phyloP scores from a whole-genome alignment of 1,140 invertebrate genomes.

The Conopomorpha cramerella region DNA sequence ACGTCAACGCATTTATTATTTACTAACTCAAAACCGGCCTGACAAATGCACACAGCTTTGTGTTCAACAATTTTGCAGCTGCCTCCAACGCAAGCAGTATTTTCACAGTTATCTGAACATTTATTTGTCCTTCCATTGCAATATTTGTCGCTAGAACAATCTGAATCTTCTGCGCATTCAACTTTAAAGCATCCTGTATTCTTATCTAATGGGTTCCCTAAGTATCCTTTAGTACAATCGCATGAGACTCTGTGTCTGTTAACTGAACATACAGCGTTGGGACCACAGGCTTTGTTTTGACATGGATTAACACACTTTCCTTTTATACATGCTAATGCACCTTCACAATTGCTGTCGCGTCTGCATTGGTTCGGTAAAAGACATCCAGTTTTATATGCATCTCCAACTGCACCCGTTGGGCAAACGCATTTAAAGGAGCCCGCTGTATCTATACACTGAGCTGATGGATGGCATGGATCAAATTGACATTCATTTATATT shows the following conservation, averaged over 20 bases:
- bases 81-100: constrained; percentile 74
- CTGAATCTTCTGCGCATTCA: constrained; percentile 76
- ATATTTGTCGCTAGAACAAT: constrained; percentile 75
- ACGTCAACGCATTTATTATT: constrained; percentile 78
- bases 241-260: constrained; percentile 72
- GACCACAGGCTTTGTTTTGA: constrained; percentile 67
- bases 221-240: constrained; percentile 75
- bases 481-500: constrained; percentile 82
- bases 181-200: constrained; percentile 80
- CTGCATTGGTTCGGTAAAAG: constrained; percentile 72
- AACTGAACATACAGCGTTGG: constrained; percentile 73
- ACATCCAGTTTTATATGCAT: constrained; percentile 77
- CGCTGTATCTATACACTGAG: constrained; percentile 76
- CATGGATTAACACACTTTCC: constrained; percentile 81
- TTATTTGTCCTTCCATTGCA: constrained; percentile 77
- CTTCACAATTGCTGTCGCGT: constrained; percentile 69
- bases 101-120: constrained; percentile 80
- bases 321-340: constrained; percentile 71
- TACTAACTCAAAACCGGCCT: constrained; percentile 70
- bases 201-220: constrained; percentile 77
- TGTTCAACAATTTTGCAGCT: constrained; percentile 73
- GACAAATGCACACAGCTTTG: constrained; percentile 73
- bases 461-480: constrained; percentile 78
- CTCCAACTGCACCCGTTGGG: constrained; percentile 75
- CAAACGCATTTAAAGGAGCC: constrained; percentile 83